A percentile compares a stretch with the other conserved stretches of the same genome.
These are phyloP conservation scores for Gadopsis bispinosus DNA, from an alignment of 2,797 vertebrate genomes.

Conservation along the genomic window DNA sequence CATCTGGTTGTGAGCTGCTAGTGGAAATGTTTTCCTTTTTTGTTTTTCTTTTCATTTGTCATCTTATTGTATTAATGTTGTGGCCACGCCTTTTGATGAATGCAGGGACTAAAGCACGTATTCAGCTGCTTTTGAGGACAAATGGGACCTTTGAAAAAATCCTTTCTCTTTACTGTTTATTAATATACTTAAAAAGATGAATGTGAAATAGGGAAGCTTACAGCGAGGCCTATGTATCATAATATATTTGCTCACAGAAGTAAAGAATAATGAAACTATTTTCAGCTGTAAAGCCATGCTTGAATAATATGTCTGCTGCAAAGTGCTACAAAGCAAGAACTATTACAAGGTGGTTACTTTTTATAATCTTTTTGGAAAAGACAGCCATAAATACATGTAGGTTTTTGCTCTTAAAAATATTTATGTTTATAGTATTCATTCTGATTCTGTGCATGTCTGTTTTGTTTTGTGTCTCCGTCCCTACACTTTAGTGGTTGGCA, in stretches of 20 bases:
- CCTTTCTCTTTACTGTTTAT: constrained; percentile 86
- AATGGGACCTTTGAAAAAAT: constrained; percentile 85
- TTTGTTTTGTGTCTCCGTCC: constrained; percentile 31
- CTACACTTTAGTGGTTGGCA: constrained; percentile 1
- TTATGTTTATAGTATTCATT: constrained; percentile 49
- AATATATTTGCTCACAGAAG: constrained; percentile 80
- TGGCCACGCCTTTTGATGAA: constrained; percentile 84
- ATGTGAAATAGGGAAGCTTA: constrained; percentile 79
- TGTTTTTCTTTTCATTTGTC: constrained; percentile 69
- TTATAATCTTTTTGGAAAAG: constrained; percentile 84
- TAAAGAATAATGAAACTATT: constrained; percentile 87
- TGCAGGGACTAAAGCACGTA: constrained; percentile 79
- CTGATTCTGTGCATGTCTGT: constrained; percentile 38
- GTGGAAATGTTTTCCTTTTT: constrained; percentile 51
- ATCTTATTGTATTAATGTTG: constrained; percentile 75
- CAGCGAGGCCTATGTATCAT: constrained; percentile 81
- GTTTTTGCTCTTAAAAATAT: constrained; percentile 62
- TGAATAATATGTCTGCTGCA: constrained; percentile 85
- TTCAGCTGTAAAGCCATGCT: constrained; percentile 82
- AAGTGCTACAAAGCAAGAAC: constrained; percentile 85
- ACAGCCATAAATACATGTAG: constrained; percentile 80
- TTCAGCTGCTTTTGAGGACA: constrained; percentile 87
- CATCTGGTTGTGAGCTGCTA: constrained; percentile 59
- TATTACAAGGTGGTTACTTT: constrained; percentile 87
- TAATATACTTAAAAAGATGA: constrained; percentile 89